phyloP scores from a whole-genome alignment of 2,888 invertebrate genomes.

The Cosmopolites sordidus region DNA sequence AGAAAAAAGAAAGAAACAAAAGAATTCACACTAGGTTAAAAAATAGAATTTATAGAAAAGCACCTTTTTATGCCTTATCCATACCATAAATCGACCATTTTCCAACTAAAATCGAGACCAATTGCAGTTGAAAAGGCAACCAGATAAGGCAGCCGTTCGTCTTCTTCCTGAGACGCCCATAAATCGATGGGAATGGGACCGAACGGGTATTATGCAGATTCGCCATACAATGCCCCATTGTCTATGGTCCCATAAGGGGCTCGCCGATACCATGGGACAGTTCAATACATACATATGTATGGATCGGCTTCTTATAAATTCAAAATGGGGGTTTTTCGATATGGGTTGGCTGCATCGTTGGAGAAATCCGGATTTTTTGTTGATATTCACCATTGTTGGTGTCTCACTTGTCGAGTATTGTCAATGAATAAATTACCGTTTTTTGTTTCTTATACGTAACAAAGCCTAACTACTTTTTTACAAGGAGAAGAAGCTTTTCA shows the following conservation, averaged over 20 bases:
- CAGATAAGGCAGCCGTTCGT: constrained; percentile 10
- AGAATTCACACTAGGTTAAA: no score
- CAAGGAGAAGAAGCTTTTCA: no score
- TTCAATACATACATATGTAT: constrained; percentile 26
- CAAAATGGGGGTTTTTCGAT: background rate
- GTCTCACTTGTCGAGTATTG: no score
- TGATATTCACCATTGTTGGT: background rate
- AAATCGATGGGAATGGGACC: constrained; percentile 20
- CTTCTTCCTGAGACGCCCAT: constrained; percentile 11
- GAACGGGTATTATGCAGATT: constrained; percentile 25
- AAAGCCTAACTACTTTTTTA: no score
- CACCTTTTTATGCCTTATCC: no score
- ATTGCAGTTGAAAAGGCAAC: background rate
- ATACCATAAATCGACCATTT: no score
- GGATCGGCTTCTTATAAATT: constrained; percentile 4
- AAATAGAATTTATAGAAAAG: no score
- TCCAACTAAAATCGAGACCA: background rate
- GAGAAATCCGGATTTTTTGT: background rate
- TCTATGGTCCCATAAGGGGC: constrained; percentile 23
- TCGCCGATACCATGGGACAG: constrained; percentile 21
- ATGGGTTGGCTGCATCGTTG: background rate
- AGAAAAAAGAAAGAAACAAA: no score
- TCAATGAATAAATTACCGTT: no score
- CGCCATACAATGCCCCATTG: constrained; percentile 25
- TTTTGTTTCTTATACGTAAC: no score